A percentile compares a stretch with the other conserved stretches of the same genome.
Evolutionary conservation across 1,140 invertebrate genomes (phyloP).

Genomic region (Saxidomus purpurata): DNA sequence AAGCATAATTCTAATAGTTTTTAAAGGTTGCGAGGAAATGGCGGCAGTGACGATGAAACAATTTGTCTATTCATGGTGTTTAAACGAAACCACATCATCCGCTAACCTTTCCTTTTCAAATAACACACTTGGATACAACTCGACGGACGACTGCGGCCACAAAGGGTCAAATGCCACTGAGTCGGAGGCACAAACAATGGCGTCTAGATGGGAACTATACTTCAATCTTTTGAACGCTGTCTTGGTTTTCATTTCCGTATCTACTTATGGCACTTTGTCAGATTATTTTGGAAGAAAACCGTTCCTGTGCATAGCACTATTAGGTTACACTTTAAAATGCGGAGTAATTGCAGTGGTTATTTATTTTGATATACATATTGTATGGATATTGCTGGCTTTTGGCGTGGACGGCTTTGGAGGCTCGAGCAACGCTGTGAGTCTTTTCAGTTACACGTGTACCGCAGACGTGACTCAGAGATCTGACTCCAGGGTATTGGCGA

Average conservation of each 20-base stretch:
- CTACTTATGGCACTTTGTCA: slow-evolving; percentile 24
- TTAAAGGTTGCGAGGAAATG: slow-evolving; percentile 17
- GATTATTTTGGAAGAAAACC: slow-evolving; percentile 31
- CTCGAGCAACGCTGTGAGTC: neutral
- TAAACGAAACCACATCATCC: neutral
- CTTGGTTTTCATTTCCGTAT: slow-evolving; percentile 3
- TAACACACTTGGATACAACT: neutral
- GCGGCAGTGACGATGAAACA: slow-evolving; percentile 23
- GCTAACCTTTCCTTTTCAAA: neutral
- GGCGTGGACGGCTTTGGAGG: slow-evolving; percentile 12
- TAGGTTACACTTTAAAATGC: slow-evolving; percentile 8
- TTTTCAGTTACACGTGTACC: neutral
- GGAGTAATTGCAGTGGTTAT: slow-evolving; percentile 12
- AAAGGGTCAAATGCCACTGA: neutral
- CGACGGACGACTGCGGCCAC: neutral
- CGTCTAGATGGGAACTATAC: slow-evolving; percentile 26
- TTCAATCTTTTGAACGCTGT: slow-evolving; percentile 17
- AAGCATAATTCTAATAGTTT: neutral
- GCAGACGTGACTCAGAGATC: slow-evolving; percentile 18
- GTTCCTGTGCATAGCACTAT: slow-evolving; percentile 7
- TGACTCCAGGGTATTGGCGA: neutral
- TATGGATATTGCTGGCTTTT: slow-evolving; percentile 19
- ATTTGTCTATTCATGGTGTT: slow-evolving; percentile 36
- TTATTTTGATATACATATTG: slow-evolving; percentile 39
- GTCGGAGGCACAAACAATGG: neutral